These are phyloP conservation scores for Eutolmus rufibarbis DNA, from an alignment of 2,888 invertebrate genomes.

Conservation along the genomic window DNA sequence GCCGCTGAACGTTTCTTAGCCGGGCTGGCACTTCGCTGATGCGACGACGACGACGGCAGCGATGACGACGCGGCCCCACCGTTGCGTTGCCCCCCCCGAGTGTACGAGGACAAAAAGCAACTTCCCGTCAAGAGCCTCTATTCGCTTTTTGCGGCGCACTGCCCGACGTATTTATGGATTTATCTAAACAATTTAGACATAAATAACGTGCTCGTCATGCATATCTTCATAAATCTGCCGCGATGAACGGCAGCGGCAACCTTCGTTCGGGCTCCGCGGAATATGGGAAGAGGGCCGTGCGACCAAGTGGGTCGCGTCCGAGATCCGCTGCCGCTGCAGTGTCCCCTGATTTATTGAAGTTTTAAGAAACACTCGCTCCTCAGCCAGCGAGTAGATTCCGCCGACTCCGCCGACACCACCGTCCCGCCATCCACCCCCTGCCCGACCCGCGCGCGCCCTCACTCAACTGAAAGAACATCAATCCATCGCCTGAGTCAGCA, in stretches of 20 bases:
- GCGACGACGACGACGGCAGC: background rate
- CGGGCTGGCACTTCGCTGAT: background rate
- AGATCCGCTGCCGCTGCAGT: background rate
- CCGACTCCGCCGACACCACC: background rate
- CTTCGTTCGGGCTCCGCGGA: constrained; percentile 1
- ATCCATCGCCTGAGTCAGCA: constrained; percentile 26
- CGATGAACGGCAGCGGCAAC: background rate
- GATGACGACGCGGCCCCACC: background rate
- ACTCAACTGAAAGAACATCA: background rate
- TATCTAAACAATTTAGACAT: constrained; percentile 40
- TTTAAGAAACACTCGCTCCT: background rate
- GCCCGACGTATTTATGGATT: constrained; percentile 35
- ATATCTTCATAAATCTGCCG: constrained; percentile 40
- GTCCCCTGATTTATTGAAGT: constrained; percentile 6
- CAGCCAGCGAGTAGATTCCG: background rate
- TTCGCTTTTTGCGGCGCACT: background rate
- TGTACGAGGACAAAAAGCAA: background rate
- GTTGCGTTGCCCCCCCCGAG: background rate
- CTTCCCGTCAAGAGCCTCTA: constrained; percentile 16
- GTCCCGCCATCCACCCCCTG: background rate
- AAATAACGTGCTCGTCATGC: constrained; percentile 36
- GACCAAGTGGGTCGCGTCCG: constrained; percentile 18
- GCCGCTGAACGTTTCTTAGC: constrained; percentile 1
- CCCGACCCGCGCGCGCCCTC: background rate
- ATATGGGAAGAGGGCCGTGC: background rate